Evolutionary conservation across 2,888 invertebrate species (phyloP), one percentile per base, ranked within the genome.

Genomic region (Xestia xanthographa): DNA sequence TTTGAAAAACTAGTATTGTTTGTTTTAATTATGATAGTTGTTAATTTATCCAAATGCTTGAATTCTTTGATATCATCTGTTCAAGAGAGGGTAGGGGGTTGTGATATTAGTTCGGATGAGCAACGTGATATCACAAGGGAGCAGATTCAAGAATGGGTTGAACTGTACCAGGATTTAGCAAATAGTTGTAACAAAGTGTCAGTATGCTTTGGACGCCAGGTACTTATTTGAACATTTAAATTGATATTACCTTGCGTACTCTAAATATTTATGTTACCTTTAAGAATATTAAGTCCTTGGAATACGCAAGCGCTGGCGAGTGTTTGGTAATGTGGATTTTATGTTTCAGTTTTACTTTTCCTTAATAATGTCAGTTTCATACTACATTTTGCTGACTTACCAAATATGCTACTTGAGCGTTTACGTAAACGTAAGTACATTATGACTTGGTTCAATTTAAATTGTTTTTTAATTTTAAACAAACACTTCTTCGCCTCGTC

Each of bases 311-410:
- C 12, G 22, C 8, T 1, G 5, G 20, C 29, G 6, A 12, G 38
- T 38, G 60, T 34, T 60, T 60, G 1, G 5, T 63, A 63, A 63
- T 38, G 22, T n/a, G 14, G n/a, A 12, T 38, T 63, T 63, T 41
- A 8, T 63, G 38, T 74, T 75, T 72, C 73, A 75, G 75, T 75
- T 63, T 63, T 63, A 53, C 29, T 73, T n/a, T 43, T 72, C 62
- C 12, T 8, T 75, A 22, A 26, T 63, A 6, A 34, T 63, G 14
- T 34, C 60, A 1, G 22, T 75, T 17, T 34, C 74, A 11, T 73
- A 72, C 43, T 75, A 63, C 17, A 73, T 75, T 63, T 53, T 73
- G 14, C 20, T 75, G 29, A 62, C 74, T 8, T 75, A 75, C n/a
- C 74, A 75, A 62, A 53, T 73, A 26, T 75, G 74, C 53, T 75